Conservation (phyloP, 2,888 invertebrate genomes). For the Willowsia nigromaculata region DNA sequence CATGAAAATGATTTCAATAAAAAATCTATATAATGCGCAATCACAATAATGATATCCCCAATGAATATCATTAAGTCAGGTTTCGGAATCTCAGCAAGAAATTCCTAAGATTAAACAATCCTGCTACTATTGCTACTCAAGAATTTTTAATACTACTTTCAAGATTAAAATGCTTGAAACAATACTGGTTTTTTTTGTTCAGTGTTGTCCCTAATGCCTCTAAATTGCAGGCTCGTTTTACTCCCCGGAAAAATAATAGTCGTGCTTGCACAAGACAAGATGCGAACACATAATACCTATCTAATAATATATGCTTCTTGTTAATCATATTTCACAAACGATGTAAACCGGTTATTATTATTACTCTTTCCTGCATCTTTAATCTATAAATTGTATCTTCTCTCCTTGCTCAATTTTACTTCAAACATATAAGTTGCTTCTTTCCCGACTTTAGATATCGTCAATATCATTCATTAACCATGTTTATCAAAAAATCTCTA, state of each 20-base stretch:
- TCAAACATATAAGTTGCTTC: neutral
- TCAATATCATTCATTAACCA: neutral
- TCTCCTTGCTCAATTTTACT: neutral
- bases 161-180: conserved; percentile 33
- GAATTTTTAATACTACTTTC: neutral
- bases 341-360: conserved; percentile 61
- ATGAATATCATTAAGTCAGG: conserved; percentile 31
- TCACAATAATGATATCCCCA: conserved; percentile 12
- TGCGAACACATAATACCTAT: neutral
- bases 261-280: conserved; percentile 21
- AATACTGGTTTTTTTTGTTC: conserved; percentile 57
- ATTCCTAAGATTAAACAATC: neutral
- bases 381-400: conserved; percentile 30
- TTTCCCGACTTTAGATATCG: neutral
- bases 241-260: conserved; percentile 62
- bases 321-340: conserved; percentile 66
- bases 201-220: conserved; percentile 15
- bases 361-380: conserved; percentile 7
- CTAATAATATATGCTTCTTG: conserved; percentile 29
- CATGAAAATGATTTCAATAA: conserved; percentile 34
- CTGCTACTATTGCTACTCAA: neutral
- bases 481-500: neutral
- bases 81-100: neutral
- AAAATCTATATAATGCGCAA: too few relatives aligned
- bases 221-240: conserved; percentile 52